Conservation (phyloP, 2,113 vertebrate species). For the Bagarius yarrelli region DNA sequence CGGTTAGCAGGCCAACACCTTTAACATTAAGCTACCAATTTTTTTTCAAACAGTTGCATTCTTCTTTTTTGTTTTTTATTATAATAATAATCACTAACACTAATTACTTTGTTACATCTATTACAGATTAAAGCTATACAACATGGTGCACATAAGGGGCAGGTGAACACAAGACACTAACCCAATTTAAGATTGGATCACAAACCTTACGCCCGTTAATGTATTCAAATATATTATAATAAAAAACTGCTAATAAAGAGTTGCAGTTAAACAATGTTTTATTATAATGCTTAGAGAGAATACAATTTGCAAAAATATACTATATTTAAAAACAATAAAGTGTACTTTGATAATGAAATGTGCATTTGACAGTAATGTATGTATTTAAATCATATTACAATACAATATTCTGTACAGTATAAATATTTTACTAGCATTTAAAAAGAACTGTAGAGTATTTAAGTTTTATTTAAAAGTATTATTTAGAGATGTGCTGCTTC, state of each 20-base stretch:
- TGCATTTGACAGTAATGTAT: not conserved
- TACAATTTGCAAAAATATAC: not conserved
- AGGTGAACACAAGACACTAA: no score
- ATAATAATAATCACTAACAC: no score
- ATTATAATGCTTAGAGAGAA: not conserved
- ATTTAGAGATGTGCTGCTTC: not conserved
- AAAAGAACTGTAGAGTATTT: not conserved
- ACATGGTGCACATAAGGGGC: no score
- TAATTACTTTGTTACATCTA: no score
- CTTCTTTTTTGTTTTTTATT: no score
- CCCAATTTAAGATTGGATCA: no score
- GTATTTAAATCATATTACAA: not conserved
- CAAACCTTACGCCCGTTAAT: no score
- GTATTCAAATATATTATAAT: not conserved
- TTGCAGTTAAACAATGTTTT: not conserved
- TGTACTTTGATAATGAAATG: not conserved
- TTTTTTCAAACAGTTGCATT: no score
- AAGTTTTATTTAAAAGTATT: no score
- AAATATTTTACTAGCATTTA: not conserved
- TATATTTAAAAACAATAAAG: not conserved
- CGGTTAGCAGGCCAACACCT: no score
- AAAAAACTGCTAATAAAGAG: not conserved
- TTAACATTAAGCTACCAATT: no score
- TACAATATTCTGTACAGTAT: not conserved
- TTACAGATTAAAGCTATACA: not conserved